Conservation (phyloP, 1,140 invertebrate genomes). For the Cydia amplana region DNA sequence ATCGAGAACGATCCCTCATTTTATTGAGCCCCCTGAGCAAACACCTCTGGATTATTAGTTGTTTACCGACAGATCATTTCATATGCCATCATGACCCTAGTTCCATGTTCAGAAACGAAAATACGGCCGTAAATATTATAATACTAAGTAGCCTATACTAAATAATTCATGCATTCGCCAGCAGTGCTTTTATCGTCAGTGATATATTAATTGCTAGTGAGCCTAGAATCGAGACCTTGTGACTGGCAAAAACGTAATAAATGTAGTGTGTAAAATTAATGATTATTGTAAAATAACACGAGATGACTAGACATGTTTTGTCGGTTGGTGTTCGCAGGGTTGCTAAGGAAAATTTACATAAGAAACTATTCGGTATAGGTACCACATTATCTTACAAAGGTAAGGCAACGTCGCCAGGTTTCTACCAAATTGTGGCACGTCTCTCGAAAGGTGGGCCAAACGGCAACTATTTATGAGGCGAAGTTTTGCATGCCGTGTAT, state of each 20-base stretch:
- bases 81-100: not conserved
- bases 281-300: no score
- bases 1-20: not conserved
- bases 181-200: no score
- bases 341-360: not conserved
- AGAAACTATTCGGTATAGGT: not conserved
- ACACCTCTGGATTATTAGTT: not conserved
- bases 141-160: no score
- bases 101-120: not conserved
- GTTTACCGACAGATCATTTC: not conserved
- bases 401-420: not conserved
- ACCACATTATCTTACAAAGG: not conserved
- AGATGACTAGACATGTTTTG: no score
- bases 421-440: not conserved
- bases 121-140: no score
- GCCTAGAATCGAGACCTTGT: no score
- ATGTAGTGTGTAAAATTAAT: no score
- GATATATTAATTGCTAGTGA: no score
- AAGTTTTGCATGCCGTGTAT: constrained; percentile 1
- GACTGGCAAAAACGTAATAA: no score
- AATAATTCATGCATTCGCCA: not conserved
- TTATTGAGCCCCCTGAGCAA: not conserved
- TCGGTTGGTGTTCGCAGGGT: no score
- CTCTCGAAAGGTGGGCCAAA: not conserved
- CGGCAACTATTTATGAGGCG: not conserved